Conservation (phyloP, 2,797 vertebrate species). For the Lagocephalus sceleratus region DNA sequence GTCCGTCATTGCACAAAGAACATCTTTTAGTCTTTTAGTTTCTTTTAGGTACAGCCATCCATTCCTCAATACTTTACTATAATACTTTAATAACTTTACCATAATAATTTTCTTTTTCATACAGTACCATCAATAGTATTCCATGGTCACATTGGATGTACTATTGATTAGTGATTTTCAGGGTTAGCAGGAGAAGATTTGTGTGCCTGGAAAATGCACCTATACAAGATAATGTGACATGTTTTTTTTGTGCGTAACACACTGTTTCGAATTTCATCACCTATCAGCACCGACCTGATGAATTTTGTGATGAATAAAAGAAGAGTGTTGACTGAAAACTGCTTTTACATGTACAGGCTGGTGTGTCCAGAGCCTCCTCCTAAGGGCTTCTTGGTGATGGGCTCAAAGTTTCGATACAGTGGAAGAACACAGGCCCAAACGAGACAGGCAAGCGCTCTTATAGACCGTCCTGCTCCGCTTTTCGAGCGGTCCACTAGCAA, state of each 20-base stretch:
- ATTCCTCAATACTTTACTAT: not conserved
- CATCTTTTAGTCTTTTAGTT: slow-evolving; percentile 2
- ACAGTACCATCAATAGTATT: not conserved
- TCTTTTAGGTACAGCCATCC: not conserved
- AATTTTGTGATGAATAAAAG: too few species aligned
- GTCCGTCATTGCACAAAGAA: slow-evolving; percentile 5
- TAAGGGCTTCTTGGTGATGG: slow-evolving; percentile 97
- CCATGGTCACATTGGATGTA: too few species aligned
- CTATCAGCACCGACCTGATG: not conserved
- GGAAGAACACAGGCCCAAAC: slow-evolving; percentile 96
- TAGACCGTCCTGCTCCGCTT: slow-evolving; percentile 92
- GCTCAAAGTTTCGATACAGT: slow-evolving; percentile 97
- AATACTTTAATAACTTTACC: too few species aligned
- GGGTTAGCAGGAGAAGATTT: too few species aligned
- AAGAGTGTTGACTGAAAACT: not conserved
- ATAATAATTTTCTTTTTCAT: slow-evolving; percentile 2
- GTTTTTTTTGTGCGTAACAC: slow-evolving; percentile 1
- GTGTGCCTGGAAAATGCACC: too few species aligned
- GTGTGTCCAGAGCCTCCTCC: slow-evolving; percentile 96
- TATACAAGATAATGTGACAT: too few species aligned
- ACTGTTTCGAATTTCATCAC: not conserved
- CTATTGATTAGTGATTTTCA: too few species aligned
- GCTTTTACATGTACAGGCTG: slow-evolving; percentile 70
- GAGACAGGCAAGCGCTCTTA: slow-evolving; percentile 92
- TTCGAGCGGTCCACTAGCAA: slow-evolving; percentile 96